These are phyloP conservation scores for Gallinago solitaria DNA, from an alignment of 2,797 vertebrate genomes.

Conservation along the genomic window DNA sequence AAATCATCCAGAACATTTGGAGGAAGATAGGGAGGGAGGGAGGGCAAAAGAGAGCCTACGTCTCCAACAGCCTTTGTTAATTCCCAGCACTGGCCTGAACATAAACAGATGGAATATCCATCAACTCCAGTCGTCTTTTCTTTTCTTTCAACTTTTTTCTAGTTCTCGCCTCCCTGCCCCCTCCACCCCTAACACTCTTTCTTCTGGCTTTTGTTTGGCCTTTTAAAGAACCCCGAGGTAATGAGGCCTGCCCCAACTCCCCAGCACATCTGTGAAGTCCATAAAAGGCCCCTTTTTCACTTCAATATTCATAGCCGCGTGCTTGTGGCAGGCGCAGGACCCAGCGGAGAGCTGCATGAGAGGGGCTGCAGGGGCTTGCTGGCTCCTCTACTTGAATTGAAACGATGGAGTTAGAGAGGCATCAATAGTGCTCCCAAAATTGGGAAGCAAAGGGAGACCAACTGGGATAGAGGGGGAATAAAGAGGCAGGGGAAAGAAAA, in stretches of 20 bases:
- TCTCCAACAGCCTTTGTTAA: constrained; percentile 51
- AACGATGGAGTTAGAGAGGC: not conserved
- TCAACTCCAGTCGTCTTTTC: constrained; percentile 60
- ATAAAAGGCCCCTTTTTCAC: constrained; percentile 65
- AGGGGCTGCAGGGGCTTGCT: not conserved
- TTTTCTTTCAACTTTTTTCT: constrained; percentile 62
- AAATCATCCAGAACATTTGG: not conserved
- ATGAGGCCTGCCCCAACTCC: constrained; percentile 72
- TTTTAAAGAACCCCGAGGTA: constrained; percentile 72
- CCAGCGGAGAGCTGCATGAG: not conserved
- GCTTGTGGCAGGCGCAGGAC: constrained; percentile 47
- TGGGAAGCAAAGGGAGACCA: not conserved
- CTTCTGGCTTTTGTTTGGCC: constrained; percentile 65
- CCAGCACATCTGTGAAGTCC: constrained; percentile 75
- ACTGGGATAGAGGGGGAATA: not conserved
- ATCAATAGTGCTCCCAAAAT: not conserved
- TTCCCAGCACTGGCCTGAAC: constrained; percentile 60
- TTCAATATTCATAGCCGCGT: constrained; percentile 72
- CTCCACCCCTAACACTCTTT: constrained; percentile 24
- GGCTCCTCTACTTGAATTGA: not conserved
- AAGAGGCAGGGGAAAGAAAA: not conserved
- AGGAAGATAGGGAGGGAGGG: not conserved
- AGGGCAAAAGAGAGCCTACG: not conserved
- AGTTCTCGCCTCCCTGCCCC: constrained; percentile 44
- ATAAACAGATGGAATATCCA: constrained; percentile 82